These are phyloP conservation scores for Rhinopomastus cyanomelas DNA, from an alignment of 2,113 vertebrate species.

Conservation along the genomic window DNA sequence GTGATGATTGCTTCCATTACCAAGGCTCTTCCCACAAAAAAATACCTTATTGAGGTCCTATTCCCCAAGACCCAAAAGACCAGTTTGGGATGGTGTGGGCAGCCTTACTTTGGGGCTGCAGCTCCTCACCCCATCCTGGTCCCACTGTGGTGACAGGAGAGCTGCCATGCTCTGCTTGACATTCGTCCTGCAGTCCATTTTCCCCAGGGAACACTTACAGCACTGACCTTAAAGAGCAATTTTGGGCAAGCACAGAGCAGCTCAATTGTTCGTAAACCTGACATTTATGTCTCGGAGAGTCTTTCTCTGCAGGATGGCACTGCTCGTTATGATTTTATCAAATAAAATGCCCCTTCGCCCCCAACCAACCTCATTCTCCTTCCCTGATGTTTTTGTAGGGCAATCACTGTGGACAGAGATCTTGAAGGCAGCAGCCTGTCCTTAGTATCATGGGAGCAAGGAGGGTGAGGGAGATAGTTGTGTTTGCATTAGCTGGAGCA, in stretches of 20 bases:
- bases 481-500: neutral
- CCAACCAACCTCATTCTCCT: constrained; percentile 7
- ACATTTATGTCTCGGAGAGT: constrained; percentile 73
- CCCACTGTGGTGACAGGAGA: neutral
- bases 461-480: neutral
- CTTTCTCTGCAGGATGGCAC: constrained; percentile 42
- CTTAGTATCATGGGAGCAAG: accelerated
- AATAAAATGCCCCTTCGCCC: constrained; percentile 54
- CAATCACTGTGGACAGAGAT: neutral
- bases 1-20: neutral
- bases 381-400: constrained; percentile 17
- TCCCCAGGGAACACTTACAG: constrained; percentile 51
- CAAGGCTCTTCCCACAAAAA: neutral
- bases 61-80: neutral
- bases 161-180: neutral
- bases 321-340: constrained; percentile 73
- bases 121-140: neutral
- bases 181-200: neutral
- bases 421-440: neutral
- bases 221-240: constrained; percentile 77
- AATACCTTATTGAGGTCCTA: neutral
- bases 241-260: constrained; percentile 60
- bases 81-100: accelerated
- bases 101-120: neutral
- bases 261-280: constrained; percentile 78